A percentile compares a stretch with the other conserved stretches of the same genome.
Evolutionary conservation across 2,888 invertebrate genomes (phyloP).

Genomic region (Microctonus hyperodae): DNA sequence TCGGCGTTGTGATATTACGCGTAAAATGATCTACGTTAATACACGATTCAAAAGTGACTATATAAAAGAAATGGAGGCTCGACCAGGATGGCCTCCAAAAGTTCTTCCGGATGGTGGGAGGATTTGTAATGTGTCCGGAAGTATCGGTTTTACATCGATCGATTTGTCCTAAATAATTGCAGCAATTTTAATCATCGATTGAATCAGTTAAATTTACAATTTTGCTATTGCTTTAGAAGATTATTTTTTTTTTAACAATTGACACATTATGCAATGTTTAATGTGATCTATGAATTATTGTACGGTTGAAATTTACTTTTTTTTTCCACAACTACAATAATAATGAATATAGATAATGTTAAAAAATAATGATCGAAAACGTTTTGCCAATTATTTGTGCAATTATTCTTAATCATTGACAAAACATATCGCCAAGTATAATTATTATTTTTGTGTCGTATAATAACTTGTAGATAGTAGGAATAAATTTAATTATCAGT

Average conservation of each 20-base stretch:
- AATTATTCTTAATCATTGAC: neutral
- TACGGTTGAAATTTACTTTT: too few species aligned
- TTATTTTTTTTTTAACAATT: neutral
- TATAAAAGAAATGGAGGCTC: constrained; percentile 28
- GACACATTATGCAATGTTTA: neutral
- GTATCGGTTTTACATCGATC: constrained; percentile 21
- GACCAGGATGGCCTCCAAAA: constrained; percentile 39
- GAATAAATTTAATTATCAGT: neutral
- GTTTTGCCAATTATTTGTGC: too few species aligned
- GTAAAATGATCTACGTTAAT: constrained; percentile 31
- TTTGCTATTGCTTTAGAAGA: neutral
- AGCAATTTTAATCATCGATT: neutral
- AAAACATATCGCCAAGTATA: neutral
- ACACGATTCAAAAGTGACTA: constrained; percentile 39
- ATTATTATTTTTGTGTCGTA: neutral
- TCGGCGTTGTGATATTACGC: constrained; percentile 5
- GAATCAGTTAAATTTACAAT: neutral
- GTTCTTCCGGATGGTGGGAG: constrained; percentile 44
- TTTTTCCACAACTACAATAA: too few species aligned
- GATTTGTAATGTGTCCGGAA: constrained; percentile 33
- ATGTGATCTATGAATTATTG: neutral
- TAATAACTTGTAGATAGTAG: neutral
- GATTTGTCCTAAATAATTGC: neutral
- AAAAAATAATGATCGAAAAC: too few species aligned
- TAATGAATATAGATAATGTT: too few species aligned